Evolutionary conservation across 2,113 vertebrate species (phyloP).

Genomic region (Gorsachius goisagi): DNA sequence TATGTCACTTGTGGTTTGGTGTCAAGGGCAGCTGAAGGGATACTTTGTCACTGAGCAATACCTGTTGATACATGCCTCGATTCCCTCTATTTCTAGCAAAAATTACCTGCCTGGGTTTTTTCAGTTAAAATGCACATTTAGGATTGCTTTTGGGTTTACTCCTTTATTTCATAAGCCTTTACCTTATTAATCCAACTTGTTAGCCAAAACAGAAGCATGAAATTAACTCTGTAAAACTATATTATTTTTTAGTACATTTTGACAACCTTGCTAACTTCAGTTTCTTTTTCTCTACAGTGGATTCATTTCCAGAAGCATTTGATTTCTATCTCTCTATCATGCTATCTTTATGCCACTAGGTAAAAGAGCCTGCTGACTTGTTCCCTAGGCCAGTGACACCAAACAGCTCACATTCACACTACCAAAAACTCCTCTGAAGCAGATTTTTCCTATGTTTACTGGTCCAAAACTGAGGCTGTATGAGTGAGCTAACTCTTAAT

Average conservation of each 20-base stretch:
- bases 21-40: background rate
- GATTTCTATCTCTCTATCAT: background rate
- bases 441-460: background rate
- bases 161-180: background rate
- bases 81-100: background rate
- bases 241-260: background rate
- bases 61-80: background rate
- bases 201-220: background rate
- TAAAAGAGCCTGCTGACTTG: background rate
- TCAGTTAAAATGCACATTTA: background rate
- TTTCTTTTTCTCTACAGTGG: background rate
- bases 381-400: background rate
- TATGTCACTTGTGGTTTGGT: background rate
- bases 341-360: background rate
- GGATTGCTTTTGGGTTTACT: background rate
- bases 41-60: background rate
- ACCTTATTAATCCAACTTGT: background rate
- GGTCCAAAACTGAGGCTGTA: background rate
- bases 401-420: background rate
- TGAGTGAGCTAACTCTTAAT: constrained; percentile 16
- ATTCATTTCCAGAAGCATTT: background rate
- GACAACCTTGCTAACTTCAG: background rate
- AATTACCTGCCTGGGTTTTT: background rate
- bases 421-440: background rate
- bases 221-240: background rate